Base-by-base conservation (phyloP, 2,888 invertebrate genomes). In the Bruchidius siliquastri region DNA sequence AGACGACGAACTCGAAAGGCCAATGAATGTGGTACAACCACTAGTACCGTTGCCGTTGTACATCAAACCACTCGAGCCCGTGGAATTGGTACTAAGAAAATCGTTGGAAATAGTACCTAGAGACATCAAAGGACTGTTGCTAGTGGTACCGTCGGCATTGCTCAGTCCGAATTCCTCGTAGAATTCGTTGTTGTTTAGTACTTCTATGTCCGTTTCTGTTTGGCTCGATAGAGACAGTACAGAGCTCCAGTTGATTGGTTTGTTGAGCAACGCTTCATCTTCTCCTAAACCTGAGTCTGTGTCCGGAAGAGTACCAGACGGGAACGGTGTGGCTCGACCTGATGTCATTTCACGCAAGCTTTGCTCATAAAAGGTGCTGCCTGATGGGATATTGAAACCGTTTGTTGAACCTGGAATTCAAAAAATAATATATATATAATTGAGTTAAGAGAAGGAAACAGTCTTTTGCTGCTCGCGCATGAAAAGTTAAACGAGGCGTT, bases 211-310 rank as follows among this genome's bases (percentile, higher is more conserved):
- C 76, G 94, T 94, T 84, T 95, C 95, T 76, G 94, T 94, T 84
- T 95, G 94, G 79, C 94, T 94, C 80, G 94, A 94, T 71, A 96
- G 90, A 84, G 94, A 95, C 78, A 96, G 90, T 82, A 96, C 96
- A 72, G 95, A 95, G 85, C 96, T 94, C 96, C 96, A 96, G 88
- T 96, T 96, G 87, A 96, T 96, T 81, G 94, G 91, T 80, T 94
- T 91, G 21, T 21, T 68, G 21, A 68, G 21, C 83, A 91, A 92
- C 83, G 90, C 89, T 80, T 93, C 92, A 68, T 81, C 81, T 86
- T 94, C 94, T 81, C 93, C 93, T 85, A 92, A 91, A 79, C 94
- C 94, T 21, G 93, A 93, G 85, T 93, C 93, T 72, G 90, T 91
- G 85, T 93, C 93, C 83, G 85, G 85, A 13, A 49, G 10, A 67